Conservation (phyloP, 2,113 vertebrate genomes). For the Pteropus alecto region DNA sequence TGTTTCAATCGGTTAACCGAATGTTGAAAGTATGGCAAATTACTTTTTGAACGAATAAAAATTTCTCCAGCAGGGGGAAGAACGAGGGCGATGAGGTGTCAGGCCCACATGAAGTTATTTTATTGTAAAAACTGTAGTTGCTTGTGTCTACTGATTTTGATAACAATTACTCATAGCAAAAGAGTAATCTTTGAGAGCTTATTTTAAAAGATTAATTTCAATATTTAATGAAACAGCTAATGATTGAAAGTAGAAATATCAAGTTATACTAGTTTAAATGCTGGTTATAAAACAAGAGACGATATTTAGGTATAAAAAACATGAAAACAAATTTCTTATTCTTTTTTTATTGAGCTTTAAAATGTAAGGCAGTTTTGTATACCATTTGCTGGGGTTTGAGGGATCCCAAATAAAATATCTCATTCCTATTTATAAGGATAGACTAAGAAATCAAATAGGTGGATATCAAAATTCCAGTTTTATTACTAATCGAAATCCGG, state of each 20-base stretch:
- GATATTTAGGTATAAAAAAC: conserved; percentile 66
- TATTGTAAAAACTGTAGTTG: conserved; percentile 45
- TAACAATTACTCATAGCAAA: conserved; percentile 68
- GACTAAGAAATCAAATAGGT: neutral
- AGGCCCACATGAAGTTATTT: conserved; percentile 19
- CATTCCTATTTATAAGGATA: neutral
- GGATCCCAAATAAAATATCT: neutral
- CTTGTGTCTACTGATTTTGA: conserved; percentile 44
- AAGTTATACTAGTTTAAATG: conserved; percentile 68
- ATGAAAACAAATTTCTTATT: neutral
- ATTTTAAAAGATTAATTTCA: conserved; percentile 58
- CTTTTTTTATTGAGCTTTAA: conserved; percentile 5
- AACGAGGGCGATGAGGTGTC: neutral
- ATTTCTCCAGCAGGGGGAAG: neutral
- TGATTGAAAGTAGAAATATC: conserved; percentile 74
- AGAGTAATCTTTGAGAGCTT: conserved; percentile 63
- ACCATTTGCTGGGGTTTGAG: neutral
- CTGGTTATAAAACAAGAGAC: conserved; percentile 65
- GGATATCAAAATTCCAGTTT: neutral
- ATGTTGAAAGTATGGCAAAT: neutral
- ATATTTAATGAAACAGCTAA: conserved; percentile 69
- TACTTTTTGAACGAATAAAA: neutral
- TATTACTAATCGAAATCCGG: neutral
- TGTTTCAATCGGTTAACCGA: neutral
- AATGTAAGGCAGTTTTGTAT: neutral